phyloP scores from a whole-genome alignment of 2,113 vertebrate genomes.

The Sterrhoptilus dennistouni region DNA sequence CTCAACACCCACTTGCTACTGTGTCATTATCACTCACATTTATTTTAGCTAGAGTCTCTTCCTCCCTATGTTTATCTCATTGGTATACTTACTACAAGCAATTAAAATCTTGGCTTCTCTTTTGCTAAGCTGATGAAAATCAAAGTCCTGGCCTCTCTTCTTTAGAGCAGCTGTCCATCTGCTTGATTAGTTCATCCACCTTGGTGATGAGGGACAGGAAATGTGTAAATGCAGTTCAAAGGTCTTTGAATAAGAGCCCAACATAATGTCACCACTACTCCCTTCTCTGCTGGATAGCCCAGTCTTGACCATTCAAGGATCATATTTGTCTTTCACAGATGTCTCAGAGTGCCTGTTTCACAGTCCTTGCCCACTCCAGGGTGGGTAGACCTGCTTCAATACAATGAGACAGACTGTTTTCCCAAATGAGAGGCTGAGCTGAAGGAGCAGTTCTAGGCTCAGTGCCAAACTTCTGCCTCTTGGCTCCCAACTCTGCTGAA shows the following conservation, averaged over 20 bases:
- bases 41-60: background rate
- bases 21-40: background rate
- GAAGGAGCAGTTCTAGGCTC: slow-evolving; percentile 22
- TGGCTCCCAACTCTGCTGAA: slow-evolving; percentile 5
- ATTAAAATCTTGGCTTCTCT: background rate
- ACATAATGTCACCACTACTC: background rate
- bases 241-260: background rate
- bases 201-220: background rate
- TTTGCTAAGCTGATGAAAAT: background rate
- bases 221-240: background rate
- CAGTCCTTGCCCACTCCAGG: background rate
- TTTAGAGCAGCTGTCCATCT: background rate
- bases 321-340: background rate
- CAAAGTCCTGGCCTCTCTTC: background rate
- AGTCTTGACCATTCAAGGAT: background rate
- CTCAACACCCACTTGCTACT: background rate
- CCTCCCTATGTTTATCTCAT: background rate
- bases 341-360: background rate
- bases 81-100: background rate
- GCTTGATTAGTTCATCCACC: background rate
- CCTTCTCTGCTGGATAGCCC: background rate
- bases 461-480: background rate
- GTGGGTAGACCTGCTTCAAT: background rate
- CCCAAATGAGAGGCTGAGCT: background rate
- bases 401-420: background rate